Conservation (phyloP, 2,888 invertebrate species). For the Cerastoderma edule region DNA sequence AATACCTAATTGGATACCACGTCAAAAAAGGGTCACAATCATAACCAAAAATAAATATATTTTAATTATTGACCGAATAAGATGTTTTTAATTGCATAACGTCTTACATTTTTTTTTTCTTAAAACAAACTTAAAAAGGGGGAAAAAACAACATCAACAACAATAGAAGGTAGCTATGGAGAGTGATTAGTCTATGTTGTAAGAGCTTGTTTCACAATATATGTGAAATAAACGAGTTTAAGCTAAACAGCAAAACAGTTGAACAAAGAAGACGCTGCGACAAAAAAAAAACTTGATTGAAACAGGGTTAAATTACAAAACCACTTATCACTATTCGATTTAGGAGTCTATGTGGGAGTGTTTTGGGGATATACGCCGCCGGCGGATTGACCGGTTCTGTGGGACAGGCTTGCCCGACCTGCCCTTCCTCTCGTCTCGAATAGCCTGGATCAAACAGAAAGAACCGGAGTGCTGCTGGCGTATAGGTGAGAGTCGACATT, state of each 20-base stretch:
- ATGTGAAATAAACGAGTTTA: not conserved
- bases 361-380: conserved; percentile 69
- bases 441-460: conserved; percentile 61
- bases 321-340: no score
- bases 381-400: conserved; percentile 71
- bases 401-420: conserved; percentile 68
- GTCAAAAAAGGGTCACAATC: no score
- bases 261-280: not conserved
- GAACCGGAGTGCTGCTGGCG: conserved; percentile 71
- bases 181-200: no score
- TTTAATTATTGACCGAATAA: no score
- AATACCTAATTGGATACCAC: no score
- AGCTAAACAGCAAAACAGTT: not conserved
- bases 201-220: no score
- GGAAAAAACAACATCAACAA: no score
- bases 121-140: no score
- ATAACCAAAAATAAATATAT: no score
- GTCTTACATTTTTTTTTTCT: no score
- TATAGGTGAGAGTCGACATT: conserved; percentile 61
- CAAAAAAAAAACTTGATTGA: not conserved
- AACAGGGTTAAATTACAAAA: not conserved
- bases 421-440: conserved; percentile 61
- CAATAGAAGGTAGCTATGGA: no score
- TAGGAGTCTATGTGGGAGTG: conserved; percentile 64
- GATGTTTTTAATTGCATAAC: no score